Base-by-base conservation (phyloP, 1,140 invertebrate genomes). In the Hyphantria cunea region DNA sequence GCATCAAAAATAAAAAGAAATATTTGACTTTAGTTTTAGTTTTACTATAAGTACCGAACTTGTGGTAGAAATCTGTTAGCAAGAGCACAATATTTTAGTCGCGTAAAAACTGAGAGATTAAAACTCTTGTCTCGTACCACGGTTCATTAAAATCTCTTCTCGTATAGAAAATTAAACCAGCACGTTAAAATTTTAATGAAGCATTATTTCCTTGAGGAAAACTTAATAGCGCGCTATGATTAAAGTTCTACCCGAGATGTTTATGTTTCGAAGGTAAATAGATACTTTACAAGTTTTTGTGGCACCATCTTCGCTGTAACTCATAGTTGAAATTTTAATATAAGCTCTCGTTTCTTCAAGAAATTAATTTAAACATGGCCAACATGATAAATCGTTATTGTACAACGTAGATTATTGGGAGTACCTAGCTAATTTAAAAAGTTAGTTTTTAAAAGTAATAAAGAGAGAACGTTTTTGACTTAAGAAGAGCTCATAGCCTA, bases 81-180 rank as follows among this genome's bases (percentile, higher is more conserved):
- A 58, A 48, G 15, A 31, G 31, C 39, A 17, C 51, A 41, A 58
- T 58, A 58, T 58, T 58, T 58, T 39, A 49, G 12, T 15, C 32
- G 14, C n/a, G 53, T 48, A 25, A 65, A 61, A 62, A 61, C 51
- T 56, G 34, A 25, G 42, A 70, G 63, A 62, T 66, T 70, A 65
- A 58, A 62, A 48, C 59, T 69, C 61, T 53, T 61, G 47, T 71
- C 55, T 64, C 62, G 52, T 54, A 61, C 39, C 64, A 66, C 61
- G 53, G 51, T 70, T 68, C 67, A 72, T 73, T 76, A 73, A 76
- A 76, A 68, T 64, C 66, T 49, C 64, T 64, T 62, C 65, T 72
- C 55, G 52, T 67, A 68, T 64, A 68, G 65, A 68, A 71, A 61
- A 67, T 65, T 71, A 61, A 67, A 65, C 64, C 62, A 49, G 58